A percentile compares a stretch with the other conserved stretches of the same genome.
phyloP scores from a whole-genome alignment of 1,140 invertebrate species.

The Glossosoma conforme region DNA sequence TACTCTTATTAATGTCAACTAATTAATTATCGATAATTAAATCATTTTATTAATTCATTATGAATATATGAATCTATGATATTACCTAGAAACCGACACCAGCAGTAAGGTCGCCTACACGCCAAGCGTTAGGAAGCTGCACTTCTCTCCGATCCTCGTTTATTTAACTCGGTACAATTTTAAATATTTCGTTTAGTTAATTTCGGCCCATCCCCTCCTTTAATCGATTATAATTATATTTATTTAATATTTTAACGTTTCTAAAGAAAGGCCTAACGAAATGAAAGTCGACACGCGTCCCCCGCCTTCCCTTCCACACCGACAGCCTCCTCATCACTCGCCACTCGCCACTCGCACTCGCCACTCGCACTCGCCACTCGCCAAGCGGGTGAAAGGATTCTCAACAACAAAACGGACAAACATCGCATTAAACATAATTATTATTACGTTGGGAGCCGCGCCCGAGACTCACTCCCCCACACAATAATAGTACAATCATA shows the following conservation, averaged over 20 bases:
- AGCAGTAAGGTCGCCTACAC: slow-evolving; percentile 27
- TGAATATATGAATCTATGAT: slow-evolving; percentile 32
- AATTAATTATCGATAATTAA: slow-evolving; percentile 31
- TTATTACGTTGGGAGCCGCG: slow-evolving; percentile 4
- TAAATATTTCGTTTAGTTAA: slow-evolving; percentile 25
- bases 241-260: slow-evolving; percentile 29
- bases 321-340: not conserved
- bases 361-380: slow-evolving; percentile 14
- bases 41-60: slow-evolving; percentile 28
- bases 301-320: slow-evolving; percentile 9
- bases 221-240: slow-evolving; percentile 28
- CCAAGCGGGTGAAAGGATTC: slow-evolving; percentile 23
- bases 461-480: not conserved
- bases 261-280: slow-evolving; percentile 32
- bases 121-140: slow-evolving; percentile 25
- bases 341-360: not conserved
- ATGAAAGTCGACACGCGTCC: slow-evolving; percentile 25
- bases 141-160: slow-evolving; percentile 10
- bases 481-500: slow-evolving; percentile 16
- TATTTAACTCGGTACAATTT: slow-evolving; percentile 17
- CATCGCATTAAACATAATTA: slow-evolving; percentile 12
- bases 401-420: slow-evolving; percentile 18
- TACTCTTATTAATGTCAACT: slow-evolving; percentile 33
- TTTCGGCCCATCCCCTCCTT: slow-evolving; percentile 26
- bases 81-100: slow-evolving; percentile 31